These are phyloP conservation scores for Danio tinwini DNA, from an alignment of 2,797 vertebrate genomes.

Conservation along the genomic window DNA sequence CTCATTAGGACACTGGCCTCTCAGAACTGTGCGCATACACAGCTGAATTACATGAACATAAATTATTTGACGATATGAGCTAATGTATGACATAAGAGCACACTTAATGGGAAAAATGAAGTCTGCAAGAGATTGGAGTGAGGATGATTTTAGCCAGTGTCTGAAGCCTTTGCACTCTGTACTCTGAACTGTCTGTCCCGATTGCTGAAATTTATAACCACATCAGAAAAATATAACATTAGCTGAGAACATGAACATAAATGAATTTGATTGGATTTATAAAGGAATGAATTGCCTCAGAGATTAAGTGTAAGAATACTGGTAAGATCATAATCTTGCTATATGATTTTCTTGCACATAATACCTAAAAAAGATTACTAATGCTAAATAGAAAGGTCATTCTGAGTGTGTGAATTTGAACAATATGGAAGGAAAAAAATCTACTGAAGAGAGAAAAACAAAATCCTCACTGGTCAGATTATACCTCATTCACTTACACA, in stretches of 20 bases:
- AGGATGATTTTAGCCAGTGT: background rate
- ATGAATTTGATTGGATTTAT: background rate
- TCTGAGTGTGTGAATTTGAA: background rate
- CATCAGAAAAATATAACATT: background rate
- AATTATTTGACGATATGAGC: background rate
- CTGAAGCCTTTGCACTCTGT: background rate
- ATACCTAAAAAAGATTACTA: background rate
- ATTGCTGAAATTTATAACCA: background rate
- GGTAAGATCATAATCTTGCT: background rate
- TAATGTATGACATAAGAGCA: background rate
- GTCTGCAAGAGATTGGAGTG: background rate
- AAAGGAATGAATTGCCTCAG: background rate
- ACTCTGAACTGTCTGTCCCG: background rate
- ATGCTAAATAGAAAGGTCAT: background rate
- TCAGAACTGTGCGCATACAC: background rate
- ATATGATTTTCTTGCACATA: background rate
- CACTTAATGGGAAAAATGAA: background rate
- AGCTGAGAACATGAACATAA: background rate
- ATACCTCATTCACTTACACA: background rate
- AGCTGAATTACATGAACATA: slow-evolving; percentile 1
- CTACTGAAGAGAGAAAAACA: background rate
- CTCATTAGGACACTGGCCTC: slow-evolving; percentile 22
- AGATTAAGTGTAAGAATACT: background rate
- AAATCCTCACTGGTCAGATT: background rate
- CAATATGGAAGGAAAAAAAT: background rate